Evolutionary conservation across 2,797 vertebrate genomes (phyloP).

Genomic region (Ambastaia sidthimunki): DNA sequence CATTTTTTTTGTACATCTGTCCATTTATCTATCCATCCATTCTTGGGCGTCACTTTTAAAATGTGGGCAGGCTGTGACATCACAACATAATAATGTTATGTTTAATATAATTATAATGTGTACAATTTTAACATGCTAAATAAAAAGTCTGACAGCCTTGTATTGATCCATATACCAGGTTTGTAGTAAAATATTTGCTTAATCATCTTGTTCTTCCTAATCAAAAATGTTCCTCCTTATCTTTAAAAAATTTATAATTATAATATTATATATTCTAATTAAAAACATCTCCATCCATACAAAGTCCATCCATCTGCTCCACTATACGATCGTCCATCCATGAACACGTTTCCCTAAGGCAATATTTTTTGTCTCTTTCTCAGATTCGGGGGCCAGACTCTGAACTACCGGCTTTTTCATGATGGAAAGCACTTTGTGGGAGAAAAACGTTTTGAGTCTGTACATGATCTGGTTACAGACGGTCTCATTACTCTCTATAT

Average conservation of each 20-base stretch:
- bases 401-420: constrained; percentile 97
- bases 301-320: background rate
- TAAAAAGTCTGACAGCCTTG: too few species aligned
- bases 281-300: background rate
- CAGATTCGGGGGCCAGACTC: constrained; percentile 94
- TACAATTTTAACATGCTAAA: too few species aligned
- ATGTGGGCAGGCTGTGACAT: background rate
- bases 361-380: background rate
- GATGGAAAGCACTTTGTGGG: constrained; percentile 98
- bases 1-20: background rate
- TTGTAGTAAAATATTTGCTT: too few species aligned
- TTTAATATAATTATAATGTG: too few species aligned
- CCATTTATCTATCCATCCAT: background rate
- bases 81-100: background rate
- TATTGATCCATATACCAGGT: too few species aligned
- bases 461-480: constrained; percentile 96
- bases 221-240: too few species aligned
- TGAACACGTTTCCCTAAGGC: background rate
- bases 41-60: background rate
- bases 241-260: too few species aligned
- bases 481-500: constrained; percentile 97
- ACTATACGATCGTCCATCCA: background rate
- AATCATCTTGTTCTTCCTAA: too few species aligned
- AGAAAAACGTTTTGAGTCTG: constrained; percentile 97
- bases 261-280: too few species aligned